A percentile compares a stretch with the other conserved stretches of the same genome.
Conservation (phyloP, 1,140 invertebrate genomes). For the Chymomyza costata region DNA sequence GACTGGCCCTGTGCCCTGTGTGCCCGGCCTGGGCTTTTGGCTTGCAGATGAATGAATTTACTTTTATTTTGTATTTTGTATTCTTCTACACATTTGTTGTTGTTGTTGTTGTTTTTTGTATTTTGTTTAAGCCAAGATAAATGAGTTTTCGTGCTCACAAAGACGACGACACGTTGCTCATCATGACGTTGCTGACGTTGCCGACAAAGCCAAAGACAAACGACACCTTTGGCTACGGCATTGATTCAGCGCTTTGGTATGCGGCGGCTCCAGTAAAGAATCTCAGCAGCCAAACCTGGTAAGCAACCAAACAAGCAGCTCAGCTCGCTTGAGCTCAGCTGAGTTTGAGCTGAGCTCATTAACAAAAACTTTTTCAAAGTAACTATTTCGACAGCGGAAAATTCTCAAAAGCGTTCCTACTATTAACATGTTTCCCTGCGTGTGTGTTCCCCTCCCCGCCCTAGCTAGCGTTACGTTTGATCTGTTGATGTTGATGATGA, state of each 20-base stretch:
- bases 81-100: too few species aligned
- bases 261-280: conserved; percentile 11
- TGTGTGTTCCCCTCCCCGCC: too few species aligned
- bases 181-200: conserved; percentile 29
- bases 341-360: conserved; percentile 53
- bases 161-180: conserved; percentile 65
- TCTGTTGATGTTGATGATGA: conserved; percentile 2
- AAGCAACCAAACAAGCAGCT: conserved; percentile 34
- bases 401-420: too few species aligned
- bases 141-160: conserved; percentile 70
- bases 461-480: conserved; percentile 5
- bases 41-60: conserved; percentile 70
- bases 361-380: too few species aligned
- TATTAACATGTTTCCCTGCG: too few species aligned
- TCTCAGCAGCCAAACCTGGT: not conserved
- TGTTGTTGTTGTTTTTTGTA: conserved; percentile 17
- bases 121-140: conserved; percentile 66
- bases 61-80: conserved; percentile 24
- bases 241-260: conserved; percentile 71
- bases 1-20: conserved; percentile 30
- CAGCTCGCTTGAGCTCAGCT: too few species aligned
- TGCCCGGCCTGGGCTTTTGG: too few species aligned
- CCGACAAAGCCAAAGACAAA: conserved; percentile 71
- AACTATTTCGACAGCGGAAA: too few species aligned
- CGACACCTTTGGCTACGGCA: conserved; percentile 67